Percentiles rank a stretch among this genome's conserved stretches.
phyloP scores from a whole-genome alignment of 2,888 invertebrate genomes.

The Hipparchia sbordonii region DNA sequence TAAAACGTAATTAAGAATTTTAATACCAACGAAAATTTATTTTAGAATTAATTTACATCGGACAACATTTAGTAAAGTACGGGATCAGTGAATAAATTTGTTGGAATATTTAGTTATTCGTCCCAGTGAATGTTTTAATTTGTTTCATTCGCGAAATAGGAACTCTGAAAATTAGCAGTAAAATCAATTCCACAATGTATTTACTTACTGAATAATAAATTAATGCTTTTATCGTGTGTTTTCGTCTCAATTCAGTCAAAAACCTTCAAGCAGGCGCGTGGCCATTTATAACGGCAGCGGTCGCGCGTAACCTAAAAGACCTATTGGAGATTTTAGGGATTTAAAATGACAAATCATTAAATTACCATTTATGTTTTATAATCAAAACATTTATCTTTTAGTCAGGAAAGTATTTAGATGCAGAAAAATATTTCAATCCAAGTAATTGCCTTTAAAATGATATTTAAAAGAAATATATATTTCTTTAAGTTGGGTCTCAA shows the following conservation, averaged over 20 bases:
- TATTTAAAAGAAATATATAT: no score
- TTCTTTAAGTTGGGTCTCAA: no score
- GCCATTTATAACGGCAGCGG: no score
- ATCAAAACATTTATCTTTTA: no score
- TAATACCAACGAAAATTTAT: slow-evolving; percentile 32
- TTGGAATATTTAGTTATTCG: slow-evolving; percentile 9
- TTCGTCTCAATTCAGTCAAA: neutral
- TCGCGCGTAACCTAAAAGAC: no score
- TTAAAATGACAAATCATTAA: no score
- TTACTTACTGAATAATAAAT: neutral
- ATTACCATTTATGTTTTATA: no score
- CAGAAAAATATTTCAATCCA: no score
- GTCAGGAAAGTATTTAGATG: no score
- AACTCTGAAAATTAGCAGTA: neutral
- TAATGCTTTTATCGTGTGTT: neutral
- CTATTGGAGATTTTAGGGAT: no score
- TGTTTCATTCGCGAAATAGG: neutral
- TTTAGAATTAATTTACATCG: slow-evolving; percentile 31
- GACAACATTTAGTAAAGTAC: slow-evolving; percentile 14
- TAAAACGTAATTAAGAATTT: slow-evolving; percentile 35
- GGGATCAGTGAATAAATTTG: slow-evolving; percentile 10
- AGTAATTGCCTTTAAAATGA: no score
- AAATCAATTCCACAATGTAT: neutral
- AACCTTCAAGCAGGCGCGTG: no score
- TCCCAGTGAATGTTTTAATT: neutral